Evolutionary conservation across 2,113 vertebrate genomes (phyloP).

Genomic region (Ammodramus savannarum): DNA sequence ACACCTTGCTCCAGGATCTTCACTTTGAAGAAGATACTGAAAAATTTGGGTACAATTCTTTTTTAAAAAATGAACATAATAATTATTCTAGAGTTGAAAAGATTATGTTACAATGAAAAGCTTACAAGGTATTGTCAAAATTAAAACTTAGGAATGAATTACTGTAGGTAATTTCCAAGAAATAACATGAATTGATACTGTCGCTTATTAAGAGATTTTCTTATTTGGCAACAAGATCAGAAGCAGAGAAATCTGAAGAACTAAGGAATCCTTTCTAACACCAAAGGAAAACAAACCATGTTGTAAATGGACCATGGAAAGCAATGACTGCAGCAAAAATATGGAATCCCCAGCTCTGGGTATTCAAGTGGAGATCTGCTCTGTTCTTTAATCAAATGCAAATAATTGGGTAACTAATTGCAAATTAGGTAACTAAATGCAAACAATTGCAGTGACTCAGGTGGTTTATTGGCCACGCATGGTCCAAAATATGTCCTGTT

Average conservation of each 20-base stretch:
- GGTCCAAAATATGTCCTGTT: not conserved
- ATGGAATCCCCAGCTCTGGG: not conserved
- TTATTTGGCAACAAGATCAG: not conserved
- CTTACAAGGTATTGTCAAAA: not conserved
- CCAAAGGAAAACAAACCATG: not conserved
- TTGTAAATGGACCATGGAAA: not conserved
- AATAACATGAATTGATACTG: not conserved
- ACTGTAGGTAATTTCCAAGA: not conserved
- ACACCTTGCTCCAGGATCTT: not conserved
- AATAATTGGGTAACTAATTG: not conserved
- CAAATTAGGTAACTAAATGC: not conserved
- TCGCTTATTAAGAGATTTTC: not conserved
- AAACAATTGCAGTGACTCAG: not conserved
- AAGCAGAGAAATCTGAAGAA: not conserved
- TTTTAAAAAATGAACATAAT: not conserved
- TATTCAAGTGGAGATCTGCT: not conserved
- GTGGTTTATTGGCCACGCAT: not conserved
- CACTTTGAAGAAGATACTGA: not conserved
- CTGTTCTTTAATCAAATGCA: not conserved
- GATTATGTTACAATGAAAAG: not conserved
- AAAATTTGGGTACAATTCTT: accelerated
- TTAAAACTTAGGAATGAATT: not conserved
- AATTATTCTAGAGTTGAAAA: not conserved
- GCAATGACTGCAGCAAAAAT: not conserved
- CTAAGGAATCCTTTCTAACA: not conserved